Evolutionary conservation across 2,888 invertebrate genomes (phyloP), one percentile per base, ranked within the genome.

Genomic region (Phalera bucephala): DNA sequence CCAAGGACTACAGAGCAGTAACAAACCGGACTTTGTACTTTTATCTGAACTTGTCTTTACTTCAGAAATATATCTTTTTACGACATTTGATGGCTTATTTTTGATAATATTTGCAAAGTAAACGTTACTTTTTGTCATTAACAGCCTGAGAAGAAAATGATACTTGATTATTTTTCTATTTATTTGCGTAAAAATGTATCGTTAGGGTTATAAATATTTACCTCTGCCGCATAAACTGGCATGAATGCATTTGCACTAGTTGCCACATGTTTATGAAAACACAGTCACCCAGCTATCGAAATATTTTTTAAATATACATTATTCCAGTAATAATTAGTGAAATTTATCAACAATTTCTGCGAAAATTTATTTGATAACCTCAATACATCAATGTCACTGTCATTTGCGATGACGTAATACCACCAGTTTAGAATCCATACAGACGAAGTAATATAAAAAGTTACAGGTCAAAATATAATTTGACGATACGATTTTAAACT

Each of bases 1-100:
- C 89, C 88, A 89, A 3, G 89, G 88, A 40, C 80, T 79, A 64
- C 72, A 78, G 20, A 80, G 45, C 11, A 82, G 39, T 30, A 79
- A 63, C 36, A 72, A 40, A 9, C 68, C 66, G 19, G 66, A 54
- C 59, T 83, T 84, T 25, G 65, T 25, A 58, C 64, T 68, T 52
- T 76, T 82, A 34, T 76, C 76, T 1, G 64, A 39, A 3, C 63
- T 51, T 37, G 42, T 60, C 66, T 77, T 80, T 1, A 66, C 54
- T 42, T 85, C 70, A 9, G 74, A 62, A 59, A 83, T 52, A 52
- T 77, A 72, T 10, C 75, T 65, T 64, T 73, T 81, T 2, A 75
- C 51, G 0, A 61, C 58, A 46, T 79, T 71, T 0, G 73, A 63
- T 1, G 80, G 74, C 45, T 77, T 84, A 33, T 61, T 79, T 60